Conservation (phyloP, 2,888 invertebrate genomes). For the Spilarctia lutea region DNA sequence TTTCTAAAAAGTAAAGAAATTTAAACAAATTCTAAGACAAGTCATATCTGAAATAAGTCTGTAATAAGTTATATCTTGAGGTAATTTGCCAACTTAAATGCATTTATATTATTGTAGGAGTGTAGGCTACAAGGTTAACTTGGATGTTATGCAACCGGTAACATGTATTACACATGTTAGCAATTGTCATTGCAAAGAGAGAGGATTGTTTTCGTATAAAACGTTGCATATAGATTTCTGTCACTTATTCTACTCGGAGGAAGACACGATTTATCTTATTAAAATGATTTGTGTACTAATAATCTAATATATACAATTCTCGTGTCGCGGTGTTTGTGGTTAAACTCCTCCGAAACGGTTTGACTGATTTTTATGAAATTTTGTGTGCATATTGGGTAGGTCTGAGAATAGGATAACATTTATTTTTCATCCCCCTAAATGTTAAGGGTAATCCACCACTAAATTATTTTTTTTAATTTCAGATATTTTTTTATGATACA, state of each 20-base stretch:
- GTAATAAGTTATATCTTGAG: neutral
- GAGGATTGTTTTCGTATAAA: neutral
- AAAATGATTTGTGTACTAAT: no score
- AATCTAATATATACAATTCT: no score
- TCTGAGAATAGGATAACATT: no score
- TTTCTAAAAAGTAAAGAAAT: neutral
- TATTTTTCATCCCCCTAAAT: no score
- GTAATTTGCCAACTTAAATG: neutral
- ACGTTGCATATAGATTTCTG: neutral
- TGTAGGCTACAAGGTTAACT: slow-evolving; percentile 11
- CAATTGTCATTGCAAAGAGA: neutral
- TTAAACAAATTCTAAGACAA: neutral
- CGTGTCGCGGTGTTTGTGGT: no score
- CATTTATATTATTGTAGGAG: neutral
- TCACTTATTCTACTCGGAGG: neutral
- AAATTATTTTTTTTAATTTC: no score
- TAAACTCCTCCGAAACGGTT: no score
- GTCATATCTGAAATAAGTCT: neutral
- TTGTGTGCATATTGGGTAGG: no score
- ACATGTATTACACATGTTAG: neutral
- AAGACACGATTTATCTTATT: no score
- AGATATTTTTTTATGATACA: no score
- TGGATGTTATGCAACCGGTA: slow-evolving; percentile 9
- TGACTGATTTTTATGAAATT: no score
- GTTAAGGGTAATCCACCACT: no score